Conservation (phyloP, 2,113 vertebrate genomes). For the Diadophis punctatus region DNA sequence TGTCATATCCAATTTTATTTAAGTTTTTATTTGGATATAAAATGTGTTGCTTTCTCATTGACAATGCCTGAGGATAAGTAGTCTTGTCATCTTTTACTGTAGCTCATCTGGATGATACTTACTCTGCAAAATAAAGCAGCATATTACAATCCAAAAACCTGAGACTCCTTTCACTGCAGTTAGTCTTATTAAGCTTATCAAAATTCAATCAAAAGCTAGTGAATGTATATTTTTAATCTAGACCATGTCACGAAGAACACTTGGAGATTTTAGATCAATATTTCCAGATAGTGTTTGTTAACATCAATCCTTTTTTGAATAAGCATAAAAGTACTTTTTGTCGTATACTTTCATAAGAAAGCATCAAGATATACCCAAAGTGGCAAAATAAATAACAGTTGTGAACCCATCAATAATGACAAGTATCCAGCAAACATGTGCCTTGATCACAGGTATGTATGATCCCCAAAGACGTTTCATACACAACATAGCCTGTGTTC, state of each 20-base stretch:
- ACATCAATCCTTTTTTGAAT: not conserved
- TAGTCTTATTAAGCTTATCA: not conserved
- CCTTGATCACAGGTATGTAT: not conserved
- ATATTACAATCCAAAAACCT: not conserved
- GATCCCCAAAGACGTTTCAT: not conserved
- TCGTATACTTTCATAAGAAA: not conserved
- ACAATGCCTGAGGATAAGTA: not conserved
- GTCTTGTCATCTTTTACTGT: not conserved
- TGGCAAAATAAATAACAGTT: not conserved
- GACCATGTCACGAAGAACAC: not conserved
- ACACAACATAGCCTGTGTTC: not conserved
- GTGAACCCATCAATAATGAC: not conserved
- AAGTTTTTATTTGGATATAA: not conserved
- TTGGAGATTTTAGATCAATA: not conserved
- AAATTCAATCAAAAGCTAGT: not conserved
- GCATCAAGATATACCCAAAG: not conserved
- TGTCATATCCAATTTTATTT: not conserved
- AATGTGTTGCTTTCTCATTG: not conserved
- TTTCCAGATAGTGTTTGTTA: not conserved
- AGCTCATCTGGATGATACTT: not conserved
- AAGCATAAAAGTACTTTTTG: not conserved
- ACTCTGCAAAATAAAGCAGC: not conserved
- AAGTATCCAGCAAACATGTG: not conserved
- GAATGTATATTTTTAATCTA: not conserved
- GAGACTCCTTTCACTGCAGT: not conserved